phyloP scores from a whole-genome alignment of 2,113 vertebrate species.

The Onychostoma macrolepis region DNA sequence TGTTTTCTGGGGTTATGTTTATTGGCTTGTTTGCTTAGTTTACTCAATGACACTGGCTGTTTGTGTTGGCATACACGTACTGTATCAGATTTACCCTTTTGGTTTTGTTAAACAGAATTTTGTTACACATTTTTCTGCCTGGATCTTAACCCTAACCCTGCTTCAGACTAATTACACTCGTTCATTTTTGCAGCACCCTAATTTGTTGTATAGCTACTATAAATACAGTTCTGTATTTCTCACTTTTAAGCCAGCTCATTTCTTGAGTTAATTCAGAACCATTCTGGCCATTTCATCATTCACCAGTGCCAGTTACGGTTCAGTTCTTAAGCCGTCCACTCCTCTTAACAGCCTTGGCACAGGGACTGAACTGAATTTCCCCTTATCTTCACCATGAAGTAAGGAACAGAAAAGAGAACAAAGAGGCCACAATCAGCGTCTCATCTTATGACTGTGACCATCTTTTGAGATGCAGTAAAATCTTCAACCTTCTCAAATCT shows the following conservation, averaged over 20 bases:
- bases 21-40: not conserved
- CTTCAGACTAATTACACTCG: not conserved
- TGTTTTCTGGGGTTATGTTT: not conserved
- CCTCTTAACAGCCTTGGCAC: not conserved
- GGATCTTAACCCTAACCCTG: not conserved
- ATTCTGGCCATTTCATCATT: not conserved
- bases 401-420: not conserved
- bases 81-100: not conserved
- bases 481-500: not conserved
- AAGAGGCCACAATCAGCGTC: not conserved
- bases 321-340: not conserved
- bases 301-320: not conserved
- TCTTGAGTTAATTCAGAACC: not conserved
- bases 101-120: not conserved
- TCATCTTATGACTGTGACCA: not conserved
- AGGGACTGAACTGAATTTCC: not conserved
- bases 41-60: not conserved
- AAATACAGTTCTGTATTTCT: too few relatives aligned
- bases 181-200: not conserved
- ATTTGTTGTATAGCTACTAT: too few relatives aligned
- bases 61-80: not conserved
- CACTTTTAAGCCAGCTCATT: not conserved
- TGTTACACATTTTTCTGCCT: not conserved
- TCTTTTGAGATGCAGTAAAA: not conserved
- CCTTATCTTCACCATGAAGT: not conserved